These are phyloP conservation scores for Kryptolebias ocellatus DNA, from an alignment of 2,797 vertebrate species.

Conservation along the genomic window DNA sequence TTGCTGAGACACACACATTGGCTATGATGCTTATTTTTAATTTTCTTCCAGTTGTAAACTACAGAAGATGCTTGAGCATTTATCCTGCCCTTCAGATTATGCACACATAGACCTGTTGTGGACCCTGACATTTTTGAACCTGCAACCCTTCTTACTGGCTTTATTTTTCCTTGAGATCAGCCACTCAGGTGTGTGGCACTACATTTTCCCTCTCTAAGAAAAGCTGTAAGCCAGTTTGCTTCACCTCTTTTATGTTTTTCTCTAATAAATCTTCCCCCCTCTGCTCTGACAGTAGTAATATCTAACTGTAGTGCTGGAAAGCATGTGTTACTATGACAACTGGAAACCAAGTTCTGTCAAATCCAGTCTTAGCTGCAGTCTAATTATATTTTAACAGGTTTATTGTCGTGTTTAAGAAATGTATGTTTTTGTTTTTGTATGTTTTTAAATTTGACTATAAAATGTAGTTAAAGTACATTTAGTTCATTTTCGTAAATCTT, in stretches of 20 bases:
- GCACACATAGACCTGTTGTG: background rate
- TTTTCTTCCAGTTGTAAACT: background rate
- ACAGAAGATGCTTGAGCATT: no score
- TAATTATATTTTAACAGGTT: slow-evolving; percentile 2
- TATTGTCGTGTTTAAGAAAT: slow-evolving; percentile 3
- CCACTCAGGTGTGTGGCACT: slow-evolving; percentile 6
- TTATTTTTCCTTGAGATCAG: background rate
- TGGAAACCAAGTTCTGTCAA: background rate
- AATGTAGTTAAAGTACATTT: background rate
- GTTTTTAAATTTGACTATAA: background rate
- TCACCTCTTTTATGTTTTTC: slow-evolving; percentile 3
- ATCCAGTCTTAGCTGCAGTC: slow-evolving; percentile 1
- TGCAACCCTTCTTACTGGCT: background rate
- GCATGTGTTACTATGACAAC: slow-evolving; percentile 33
- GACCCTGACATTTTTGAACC: background rate
- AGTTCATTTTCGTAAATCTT: background rate
- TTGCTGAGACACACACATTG: no score
- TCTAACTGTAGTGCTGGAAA: slow-evolving; percentile 33
- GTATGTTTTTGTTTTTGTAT: background rate
- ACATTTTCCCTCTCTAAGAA: background rate
- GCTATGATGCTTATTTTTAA: background rate
- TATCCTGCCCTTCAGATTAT: background rate
- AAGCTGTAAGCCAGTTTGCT: slow-evolving; percentile 5
- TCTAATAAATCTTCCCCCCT: slow-evolving; percentile 17
- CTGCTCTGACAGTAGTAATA: slow-evolving; percentile 19